These are phyloP conservation scores for Torymus texanus DNA, from an alignment of 2,888 invertebrate genomes.

Conservation along the genomic window DNA sequence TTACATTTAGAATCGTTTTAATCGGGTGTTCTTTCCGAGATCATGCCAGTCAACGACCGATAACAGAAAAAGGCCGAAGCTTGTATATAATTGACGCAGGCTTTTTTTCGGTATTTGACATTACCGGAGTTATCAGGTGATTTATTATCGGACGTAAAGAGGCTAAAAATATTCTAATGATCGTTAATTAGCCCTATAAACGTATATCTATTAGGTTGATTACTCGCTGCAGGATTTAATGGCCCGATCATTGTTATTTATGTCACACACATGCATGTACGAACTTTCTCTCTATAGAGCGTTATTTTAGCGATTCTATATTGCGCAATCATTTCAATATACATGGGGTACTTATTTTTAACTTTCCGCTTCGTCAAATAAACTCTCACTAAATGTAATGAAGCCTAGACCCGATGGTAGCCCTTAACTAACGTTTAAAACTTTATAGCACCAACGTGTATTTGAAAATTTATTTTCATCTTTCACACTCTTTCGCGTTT, in stretches of 20 bases:
- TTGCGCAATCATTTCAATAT: slow-evolving; percentile 38
- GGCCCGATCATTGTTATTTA: slow-evolving; percentile 43
- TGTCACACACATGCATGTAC: slow-evolving; percentile 4
- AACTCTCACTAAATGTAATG: too few relatives aligned
- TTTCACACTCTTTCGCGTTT: too few relatives aligned
- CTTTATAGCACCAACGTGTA: too few relatives aligned
- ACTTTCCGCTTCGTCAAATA: neutral
- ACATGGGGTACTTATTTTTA: neutral
- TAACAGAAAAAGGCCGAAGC: too few relatives aligned
- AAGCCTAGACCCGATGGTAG: too few relatives aligned
- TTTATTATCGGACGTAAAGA: slow-evolving; percentile 6
- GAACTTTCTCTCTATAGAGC: slow-evolving; percentile 34
- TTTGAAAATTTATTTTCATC: too few relatives aligned
- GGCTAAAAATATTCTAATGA: slow-evolving; percentile 23
- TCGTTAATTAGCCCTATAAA: slow-evolving; percentile 16
- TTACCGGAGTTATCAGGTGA: slow-evolving; percentile 13
- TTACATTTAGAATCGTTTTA: too few relatives aligned
- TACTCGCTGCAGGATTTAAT: slow-evolving; percentile 17
- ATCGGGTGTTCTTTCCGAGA: too few relatives aligned
- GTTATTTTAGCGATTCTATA: slow-evolving; percentile 15
- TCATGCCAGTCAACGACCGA: too few relatives aligned
- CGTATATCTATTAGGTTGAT: slow-evolving; percentile 19
- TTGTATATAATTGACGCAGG: too few relatives aligned
- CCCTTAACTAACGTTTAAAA: too few relatives aligned
- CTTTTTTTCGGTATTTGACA: too few relatives aligned